Conservation (phyloP, 2,888 invertebrate species). For the Nasonia oneida region DNA sequence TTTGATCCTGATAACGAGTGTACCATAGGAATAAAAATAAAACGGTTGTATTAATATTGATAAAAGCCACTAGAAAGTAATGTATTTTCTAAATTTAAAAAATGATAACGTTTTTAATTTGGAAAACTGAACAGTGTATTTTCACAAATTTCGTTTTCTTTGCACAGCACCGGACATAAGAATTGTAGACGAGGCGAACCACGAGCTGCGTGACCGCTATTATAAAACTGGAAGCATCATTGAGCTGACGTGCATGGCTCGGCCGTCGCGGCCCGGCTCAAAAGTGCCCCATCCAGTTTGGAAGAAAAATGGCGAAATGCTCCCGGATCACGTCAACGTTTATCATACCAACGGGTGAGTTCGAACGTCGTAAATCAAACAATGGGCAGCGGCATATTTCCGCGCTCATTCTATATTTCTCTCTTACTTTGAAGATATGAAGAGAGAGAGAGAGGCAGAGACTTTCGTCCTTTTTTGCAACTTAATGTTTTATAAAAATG, state of each 20-base stretch:
- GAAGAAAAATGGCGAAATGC: constrained; percentile 73
- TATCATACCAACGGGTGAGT: constrained; percentile 75
- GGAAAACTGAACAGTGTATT: not conserved
- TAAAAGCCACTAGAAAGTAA: not conserved
- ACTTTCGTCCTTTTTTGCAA: not conserved
- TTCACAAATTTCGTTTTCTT: constrained; percentile 21
- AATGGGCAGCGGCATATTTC: not conserved
- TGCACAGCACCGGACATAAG: constrained; percentile 85
- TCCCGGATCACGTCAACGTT: constrained; percentile 75
- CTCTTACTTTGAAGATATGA: not conserved
- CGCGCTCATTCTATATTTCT: not conserved
- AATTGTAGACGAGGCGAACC: constrained; percentile 86
- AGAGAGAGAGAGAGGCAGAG: not conserved
- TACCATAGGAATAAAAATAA: not conserved
- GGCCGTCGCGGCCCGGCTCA: constrained; percentile 78
- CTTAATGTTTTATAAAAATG: not conserved
- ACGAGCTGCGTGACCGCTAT: constrained; percentile 86
- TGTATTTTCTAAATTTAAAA: not conserved
- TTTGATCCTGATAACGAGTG: not conserved
- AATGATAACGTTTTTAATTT: not conserved
- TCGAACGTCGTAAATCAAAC: constrained; percentile 17
- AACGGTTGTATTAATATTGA: not conserved
- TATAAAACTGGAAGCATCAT: constrained; percentile 88
- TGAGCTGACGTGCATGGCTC: constrained; percentile 83
- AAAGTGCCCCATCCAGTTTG: constrained; percentile 75